Evolutionary conservation across 2,113 vertebrate species (phyloP), one percentile per base, ranked within the genome.

Genomic region (Acanthochromis polyacanthus): DNA sequence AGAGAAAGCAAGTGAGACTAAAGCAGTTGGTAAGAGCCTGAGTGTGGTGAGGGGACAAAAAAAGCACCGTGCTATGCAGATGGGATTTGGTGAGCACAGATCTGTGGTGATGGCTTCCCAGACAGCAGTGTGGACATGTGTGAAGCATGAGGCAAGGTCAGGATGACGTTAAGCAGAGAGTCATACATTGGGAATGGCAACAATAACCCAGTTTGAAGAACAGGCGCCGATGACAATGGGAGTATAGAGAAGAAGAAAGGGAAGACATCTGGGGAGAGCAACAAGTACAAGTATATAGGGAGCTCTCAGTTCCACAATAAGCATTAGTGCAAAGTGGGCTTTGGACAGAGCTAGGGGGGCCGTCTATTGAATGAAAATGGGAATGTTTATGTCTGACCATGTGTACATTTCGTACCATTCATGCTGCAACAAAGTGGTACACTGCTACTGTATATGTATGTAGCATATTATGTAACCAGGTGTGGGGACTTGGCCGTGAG

Each of bases 391-490:
- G 28, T 32, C 59, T 63, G 53, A 78, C 25, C 52, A 55, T 36
- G 23, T 74, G 40, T 3, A 53, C 36, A 38, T 67, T 32, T 45
- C 50, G 16, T 32, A 36, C 25, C 19, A 53, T 69, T 73, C 4
- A 46, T 11, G 58, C 11, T 38, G 25, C 56, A 65, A 66, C 50
- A 73, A 38, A 15, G 17, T 23, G 43, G 10, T 19, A 43, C 1
- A 1, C 51, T 51, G n/a, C 56, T 53, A 45, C 17, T 71, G 43
- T 52, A 30, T 32, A n/a, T 38, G 15, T 22, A 11, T 57, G 56
- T 40, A 55, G 22, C 25, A 68, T 43, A 74, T 78, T 63, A 82
- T 75, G 23, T 40, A 83, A 63, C 30, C 65, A 83, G 82, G 68
- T 81, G 76, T 40, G 30, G 52, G 28, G 43, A 81, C 72, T 78